Base-by-base conservation (phyloP, 2,888 invertebrate genomes). In the Ochropacha duplaris region DNA sequence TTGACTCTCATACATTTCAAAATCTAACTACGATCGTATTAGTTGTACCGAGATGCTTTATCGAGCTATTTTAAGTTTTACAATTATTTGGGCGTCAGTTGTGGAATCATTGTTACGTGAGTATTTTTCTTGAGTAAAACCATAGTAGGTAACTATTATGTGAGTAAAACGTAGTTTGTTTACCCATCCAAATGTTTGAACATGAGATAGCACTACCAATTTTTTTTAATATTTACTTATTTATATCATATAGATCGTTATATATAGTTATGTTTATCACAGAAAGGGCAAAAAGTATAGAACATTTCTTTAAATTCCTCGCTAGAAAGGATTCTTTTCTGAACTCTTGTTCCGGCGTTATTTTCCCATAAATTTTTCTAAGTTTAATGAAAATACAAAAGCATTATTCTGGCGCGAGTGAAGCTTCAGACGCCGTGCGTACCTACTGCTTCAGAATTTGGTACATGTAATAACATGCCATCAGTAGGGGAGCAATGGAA, bases 401-500 rank as follows among this genome's bases (percentile, higher is more conserved):
- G 64, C 61, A 61, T 54, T 64, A 52, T 28, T 39, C 61, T 60
- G 69, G 58, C 70, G 64, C 56, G 69, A 86, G 84, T 79, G 68
- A 63, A 67, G 55, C 66, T 71, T 24, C 54, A 14, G 28, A 68
- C 65, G 57, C 59, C 56, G 12, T 87, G 88, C 62, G 64, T 85
- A 49, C 81, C 85, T 0, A 81, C 86, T 0, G 61, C 72, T 2
- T 60, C 67, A 1, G 74, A 71, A 11, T 61, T 57, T 19, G 83
- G 85, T 0, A 73, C 75, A 0, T 84, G 86, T 59, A 81, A 84
- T 39, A 8, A 28, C 34, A 62, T 60, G 69, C 58, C 69, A 64
- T 56, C 70, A 86, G 84, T 79, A 9, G 28, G 8, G 9, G 28
- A 12, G 31, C 31, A 71, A 22, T 54, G 11, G 31, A 68, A 65